Conservation (phyloP, 2,113 vertebrate genomes). For the Mustela lutreola region DNA sequence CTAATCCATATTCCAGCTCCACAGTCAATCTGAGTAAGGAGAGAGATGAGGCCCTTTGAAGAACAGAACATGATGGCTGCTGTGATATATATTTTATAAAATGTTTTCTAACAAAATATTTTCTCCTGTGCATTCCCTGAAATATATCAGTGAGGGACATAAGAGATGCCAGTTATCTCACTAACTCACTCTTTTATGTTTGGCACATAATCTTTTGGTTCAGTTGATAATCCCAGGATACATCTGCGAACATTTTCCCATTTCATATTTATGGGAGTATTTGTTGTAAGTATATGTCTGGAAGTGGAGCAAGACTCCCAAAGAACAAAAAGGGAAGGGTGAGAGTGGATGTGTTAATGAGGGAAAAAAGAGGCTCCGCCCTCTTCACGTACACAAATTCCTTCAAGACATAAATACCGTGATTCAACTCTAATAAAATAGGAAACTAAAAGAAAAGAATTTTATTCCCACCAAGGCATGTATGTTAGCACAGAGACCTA, state of each 20-base stretch:
- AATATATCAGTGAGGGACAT: slow-evolving; percentile 52
- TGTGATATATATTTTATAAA: slow-evolving; percentile 67
- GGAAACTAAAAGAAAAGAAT: slow-evolving; percentile 13
- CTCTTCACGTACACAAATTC: neutral
- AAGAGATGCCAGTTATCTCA: slow-evolving; percentile 60
- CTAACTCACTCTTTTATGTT: neutral
- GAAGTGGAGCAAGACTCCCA: neutral
- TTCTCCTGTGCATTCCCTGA: slow-evolving; percentile 29
- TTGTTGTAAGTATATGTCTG: neutral
- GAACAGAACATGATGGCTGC: slow-evolving; percentile 18
- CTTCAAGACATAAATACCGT: neutral
- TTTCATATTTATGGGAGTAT: slow-evolving; percentile 6
- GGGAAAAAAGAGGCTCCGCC: neutral
- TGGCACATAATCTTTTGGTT: neutral
- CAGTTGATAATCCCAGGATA: neutral
- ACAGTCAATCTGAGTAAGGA: neutral
- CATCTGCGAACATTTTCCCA: neutral
- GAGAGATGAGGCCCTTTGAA: neutral
- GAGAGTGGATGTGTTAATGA: neutral
- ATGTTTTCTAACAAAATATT: slow-evolving; percentile 49
- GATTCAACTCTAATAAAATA: slow-evolving; percentile 3
- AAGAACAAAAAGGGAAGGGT: neutral
- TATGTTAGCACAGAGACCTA: neutral
- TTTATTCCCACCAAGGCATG: slow-evolving; percentile 22
- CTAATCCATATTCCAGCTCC: neutral